Conservation (phyloP, 2,888 invertebrate species). For the Rutpela maculata region DNA sequence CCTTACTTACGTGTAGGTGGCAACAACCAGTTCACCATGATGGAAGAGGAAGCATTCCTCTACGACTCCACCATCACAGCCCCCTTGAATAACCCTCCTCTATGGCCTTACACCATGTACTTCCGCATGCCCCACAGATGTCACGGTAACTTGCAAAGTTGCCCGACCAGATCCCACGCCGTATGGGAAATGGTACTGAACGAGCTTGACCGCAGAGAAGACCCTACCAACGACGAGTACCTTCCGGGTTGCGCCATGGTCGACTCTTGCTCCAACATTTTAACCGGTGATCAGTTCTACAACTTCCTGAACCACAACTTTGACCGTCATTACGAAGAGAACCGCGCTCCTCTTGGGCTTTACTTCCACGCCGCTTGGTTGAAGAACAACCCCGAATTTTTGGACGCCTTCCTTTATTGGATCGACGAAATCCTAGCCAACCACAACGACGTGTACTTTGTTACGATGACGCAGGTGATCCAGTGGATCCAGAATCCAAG, state of each 20-base stretch:
- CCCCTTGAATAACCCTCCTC: slow-evolving; percentile 91
- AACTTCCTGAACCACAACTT: slow-evolving; percentile 96
- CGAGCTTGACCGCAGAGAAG: slow-evolving; percentile 93
- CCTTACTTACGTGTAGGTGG: slow-evolving; percentile 95
- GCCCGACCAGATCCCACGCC: slow-evolving; percentile 93
- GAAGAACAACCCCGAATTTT: slow-evolving; percentile 93
- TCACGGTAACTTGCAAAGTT: slow-evolving; percentile 93
- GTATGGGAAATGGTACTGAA: slow-evolving; percentile 99
- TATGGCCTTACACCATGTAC: slow-evolving; percentile 99
- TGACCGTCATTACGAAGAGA: slow-evolving; percentile 93
- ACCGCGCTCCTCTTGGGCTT: slow-evolving; percentile 90
- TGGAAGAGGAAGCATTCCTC: slow-evolving; percentile 95
- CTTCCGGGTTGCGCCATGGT: slow-evolving; percentile 96
- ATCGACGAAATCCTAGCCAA: slow-evolving; percentile 90
- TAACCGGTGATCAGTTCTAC: slow-evolving; percentile 94
- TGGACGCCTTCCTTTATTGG: slow-evolving; percentile 95
- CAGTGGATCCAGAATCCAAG: slow-evolving; percentile 97
- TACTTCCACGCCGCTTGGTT: slow-evolving; percentile 97
- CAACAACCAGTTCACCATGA: slow-evolving; percentile 97
- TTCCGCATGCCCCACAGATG: slow-evolving; percentile 97
- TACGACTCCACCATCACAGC: slow-evolving; percentile 97
- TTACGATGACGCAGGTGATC: slow-evolving; percentile 96
- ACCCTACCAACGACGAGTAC: slow-evolving; percentile 91
- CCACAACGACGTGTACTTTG: slow-evolving; percentile 94
- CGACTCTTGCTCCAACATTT: slow-evolving; percentile 94